Percentiles rank a stretch among this genome's conserved stretches.
These are phyloP conservation scores for Cheilosia impressa DNA, from an alignment of 2,888 invertebrate species.

Conservation along the genomic window DNA sequence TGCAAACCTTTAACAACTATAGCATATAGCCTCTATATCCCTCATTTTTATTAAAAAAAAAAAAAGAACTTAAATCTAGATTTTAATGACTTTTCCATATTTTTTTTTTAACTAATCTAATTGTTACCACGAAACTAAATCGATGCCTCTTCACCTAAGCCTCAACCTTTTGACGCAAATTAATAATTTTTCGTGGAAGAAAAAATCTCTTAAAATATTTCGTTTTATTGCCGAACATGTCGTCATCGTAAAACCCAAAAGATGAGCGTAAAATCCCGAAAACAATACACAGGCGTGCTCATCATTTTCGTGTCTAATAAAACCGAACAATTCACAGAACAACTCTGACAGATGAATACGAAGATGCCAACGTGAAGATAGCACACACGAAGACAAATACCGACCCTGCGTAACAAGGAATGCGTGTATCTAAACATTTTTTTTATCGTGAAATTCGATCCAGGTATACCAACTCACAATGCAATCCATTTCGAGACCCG, in stretches of 20 bases:
- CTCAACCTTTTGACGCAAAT: slow-evolving; percentile 25
- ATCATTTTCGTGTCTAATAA: slow-evolving; percentile 38
- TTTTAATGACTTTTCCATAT: too few relatives aligned
- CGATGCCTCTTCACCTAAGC: not conserved
- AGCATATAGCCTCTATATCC: too few relatives aligned
- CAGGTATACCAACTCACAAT: slow-evolving; percentile 57
- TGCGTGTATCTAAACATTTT: slow-evolving; percentile 16
- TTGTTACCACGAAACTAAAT: not conserved
- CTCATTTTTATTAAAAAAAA: too few relatives aligned
- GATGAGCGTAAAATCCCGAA: slow-evolving; percentile 27
- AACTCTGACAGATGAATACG: slow-evolving; percentile 40
- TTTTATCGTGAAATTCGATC: slow-evolving; percentile 69
- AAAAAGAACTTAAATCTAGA: too few relatives aligned
- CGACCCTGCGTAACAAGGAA: slow-evolving; percentile 59
- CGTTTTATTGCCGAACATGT: slow-evolving; percentile 37
- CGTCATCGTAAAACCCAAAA: slow-evolving; percentile 38
- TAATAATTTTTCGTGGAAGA: slow-evolving; percentile 30
- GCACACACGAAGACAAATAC: slow-evolving; percentile 5
- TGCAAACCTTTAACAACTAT: too few relatives aligned
- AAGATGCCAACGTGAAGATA: slow-evolving; percentile 57
- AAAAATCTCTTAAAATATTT: not conserved
- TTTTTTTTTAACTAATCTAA: too few relatives aligned
- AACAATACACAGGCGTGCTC: slow-evolving; percentile 16
- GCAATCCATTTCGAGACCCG: slow-evolving; percentile 72
- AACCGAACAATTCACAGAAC: slow-evolving; percentile 49